Evolutionary conservation across 1,140 invertebrate species (phyloP).

Genomic region (Riptortus pedestris): DNA sequence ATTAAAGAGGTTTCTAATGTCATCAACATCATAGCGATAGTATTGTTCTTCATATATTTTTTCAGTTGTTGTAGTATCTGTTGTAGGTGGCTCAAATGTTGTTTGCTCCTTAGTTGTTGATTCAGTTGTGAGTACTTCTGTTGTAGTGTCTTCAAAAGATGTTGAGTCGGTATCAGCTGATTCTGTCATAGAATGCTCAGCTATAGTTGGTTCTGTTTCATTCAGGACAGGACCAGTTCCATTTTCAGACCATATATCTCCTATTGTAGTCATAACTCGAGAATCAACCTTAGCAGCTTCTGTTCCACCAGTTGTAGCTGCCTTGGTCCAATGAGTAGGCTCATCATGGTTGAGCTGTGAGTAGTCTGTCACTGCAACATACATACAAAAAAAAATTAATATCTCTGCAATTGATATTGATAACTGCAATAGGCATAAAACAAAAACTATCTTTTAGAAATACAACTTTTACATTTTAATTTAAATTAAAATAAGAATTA

Average conservation of each 20-base stretch:
- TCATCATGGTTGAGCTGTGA: conserved; percentile 32
- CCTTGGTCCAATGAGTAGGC: conserved; percentile 30
- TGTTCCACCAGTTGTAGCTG: conserved; percentile 21
- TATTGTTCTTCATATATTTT: conserved; percentile 20
- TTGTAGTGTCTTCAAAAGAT: not conserved
- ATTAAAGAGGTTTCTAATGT: conserved; percentile 23
- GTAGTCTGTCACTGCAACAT: conserved; percentile 30
- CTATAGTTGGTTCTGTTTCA: not conserved
- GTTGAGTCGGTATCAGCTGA: not conserved
- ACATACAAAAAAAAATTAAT: not conserved
- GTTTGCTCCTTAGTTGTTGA: not conserved
- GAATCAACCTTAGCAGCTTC: not conserved
- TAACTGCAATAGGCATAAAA: not conserved
- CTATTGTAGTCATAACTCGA: not conserved
- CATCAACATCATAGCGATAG: conserved; percentile 26
- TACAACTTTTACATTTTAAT: no score
- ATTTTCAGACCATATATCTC: not conserved
- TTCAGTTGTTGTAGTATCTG: conserved; percentile 18
- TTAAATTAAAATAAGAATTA: no score
- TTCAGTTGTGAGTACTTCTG: not conserved
- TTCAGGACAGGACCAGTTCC: not conserved
- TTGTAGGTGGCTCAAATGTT: not conserved
- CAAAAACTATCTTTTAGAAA: no score
- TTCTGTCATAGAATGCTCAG: not conserved
- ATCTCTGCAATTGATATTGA: not conserved